A percentile compares a stretch with the other conserved stretches of the same genome.
Conservation (phyloP, 2,888 invertebrate genomes). For the Agriotes lineatus region DNA sequence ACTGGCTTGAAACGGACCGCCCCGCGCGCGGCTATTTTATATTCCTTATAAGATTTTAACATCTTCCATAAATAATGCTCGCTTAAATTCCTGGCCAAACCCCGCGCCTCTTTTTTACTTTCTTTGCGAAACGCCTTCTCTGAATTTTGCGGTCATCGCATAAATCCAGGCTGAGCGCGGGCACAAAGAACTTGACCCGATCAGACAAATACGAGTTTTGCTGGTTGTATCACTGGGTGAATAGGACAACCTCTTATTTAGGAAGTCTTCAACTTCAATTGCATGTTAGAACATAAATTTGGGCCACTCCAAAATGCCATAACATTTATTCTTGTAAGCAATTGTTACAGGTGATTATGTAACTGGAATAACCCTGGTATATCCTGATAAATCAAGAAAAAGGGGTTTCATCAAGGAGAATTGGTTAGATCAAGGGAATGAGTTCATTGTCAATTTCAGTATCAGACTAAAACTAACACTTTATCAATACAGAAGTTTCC, state of each 20-base stretch:
- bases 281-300: not conserved
- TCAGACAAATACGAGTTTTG: constrained; percentile 20
- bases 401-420: no score
- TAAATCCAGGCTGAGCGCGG: constrained; percentile 9
- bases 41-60: constrained; percentile 49
- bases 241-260: constrained; percentile 7
- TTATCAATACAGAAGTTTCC: no score
- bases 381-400: no score
- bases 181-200: constrained; percentile 24
- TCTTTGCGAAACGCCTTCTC: constrained; percentile 27
- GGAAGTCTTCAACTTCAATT: not conserved
- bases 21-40: constrained; percentile 45
- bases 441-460: no score
- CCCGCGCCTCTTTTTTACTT: constrained; percentile 17
- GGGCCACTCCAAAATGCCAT: not conserved
- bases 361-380: no score
- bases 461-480: no score
- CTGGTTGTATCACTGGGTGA: constrained; percentile 19
- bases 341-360: no score
- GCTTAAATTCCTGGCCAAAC: constrained; percentile 44
- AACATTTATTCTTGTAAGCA: no score
- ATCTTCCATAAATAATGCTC: constrained; percentile 47
- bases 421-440: no score
- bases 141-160: constrained; percentile 30
- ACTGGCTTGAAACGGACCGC: constrained; percentile 46